A percentile compares a stretch with the other conserved stretches of the same genome.
Evolutionary conservation across 2,797 vertebrate genomes (phyloP).

Genomic region (Xenentodon cancila): DNA sequence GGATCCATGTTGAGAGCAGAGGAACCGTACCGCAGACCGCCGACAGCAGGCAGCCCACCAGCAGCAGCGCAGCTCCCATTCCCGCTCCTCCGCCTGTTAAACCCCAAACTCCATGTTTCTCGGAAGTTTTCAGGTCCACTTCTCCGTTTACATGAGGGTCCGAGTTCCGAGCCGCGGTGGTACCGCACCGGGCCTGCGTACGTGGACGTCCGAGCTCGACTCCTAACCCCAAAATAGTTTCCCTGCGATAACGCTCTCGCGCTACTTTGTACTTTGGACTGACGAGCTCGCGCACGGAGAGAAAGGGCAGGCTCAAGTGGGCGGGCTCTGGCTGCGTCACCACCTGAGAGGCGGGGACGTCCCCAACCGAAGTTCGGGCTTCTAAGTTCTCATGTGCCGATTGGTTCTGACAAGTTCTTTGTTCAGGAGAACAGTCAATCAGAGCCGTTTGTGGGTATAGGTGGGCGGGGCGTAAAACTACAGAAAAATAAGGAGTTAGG

Average conservation of each 20-base stretch:
- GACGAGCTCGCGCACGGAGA: conserved; percentile 58
- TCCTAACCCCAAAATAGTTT: background rate
- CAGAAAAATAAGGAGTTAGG: too few species aligned
- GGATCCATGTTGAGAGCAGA: conserved; percentile 32
- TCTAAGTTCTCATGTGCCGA: too few species aligned
- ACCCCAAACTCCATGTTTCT: conserved; percentile 70
- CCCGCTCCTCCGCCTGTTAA: conserved; percentile 62
- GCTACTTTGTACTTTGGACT: conserved; percentile 63
- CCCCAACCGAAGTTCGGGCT: background rate
- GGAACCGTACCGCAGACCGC: conserved; percentile 76
- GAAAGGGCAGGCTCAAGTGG: conserved; percentile 54
- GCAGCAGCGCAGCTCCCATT: conserved; percentile 77
- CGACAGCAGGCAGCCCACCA: conserved; percentile 69
- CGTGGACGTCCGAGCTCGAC: background rate
- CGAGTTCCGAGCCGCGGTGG: too few species aligned
- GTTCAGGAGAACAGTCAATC: too few species aligned
- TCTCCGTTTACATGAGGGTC: background rate
- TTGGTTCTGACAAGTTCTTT: too few species aligned
- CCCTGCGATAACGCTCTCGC: conserved; percentile 23
- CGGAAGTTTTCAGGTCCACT: background rate
- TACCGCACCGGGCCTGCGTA: background rate
- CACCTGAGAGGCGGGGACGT: conserved; percentile 26
- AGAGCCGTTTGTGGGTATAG: too few species aligned
- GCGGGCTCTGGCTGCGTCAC: conserved; percentile 74
- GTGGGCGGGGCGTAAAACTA: too few species aligned